Percentiles rank a stretch among this genome's conserved stretches.
phyloP scores from a whole-genome alignment of 2,113 vertebrate species.

The Brevimyrus niger region DNA sequence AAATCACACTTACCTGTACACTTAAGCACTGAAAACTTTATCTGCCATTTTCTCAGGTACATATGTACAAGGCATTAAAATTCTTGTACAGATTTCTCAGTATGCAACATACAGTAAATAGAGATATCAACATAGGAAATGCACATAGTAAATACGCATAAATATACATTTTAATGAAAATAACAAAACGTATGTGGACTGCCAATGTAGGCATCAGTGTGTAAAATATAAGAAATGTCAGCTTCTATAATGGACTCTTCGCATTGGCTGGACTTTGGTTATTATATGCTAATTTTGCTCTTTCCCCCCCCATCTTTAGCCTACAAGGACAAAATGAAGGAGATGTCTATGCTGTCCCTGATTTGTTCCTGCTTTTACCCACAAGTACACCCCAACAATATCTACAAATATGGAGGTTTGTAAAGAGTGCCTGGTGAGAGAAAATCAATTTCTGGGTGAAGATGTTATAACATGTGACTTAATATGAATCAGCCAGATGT shows the following conservation, averaged over 20 bases:
- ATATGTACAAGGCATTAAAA: not conserved
- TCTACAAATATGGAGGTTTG: constrained; percentile 78
- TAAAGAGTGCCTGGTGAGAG: constrained; percentile 6
- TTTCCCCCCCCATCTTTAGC: constrained; percentile 45
- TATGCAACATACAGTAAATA: not conserved
- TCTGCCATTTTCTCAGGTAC: not conserved
- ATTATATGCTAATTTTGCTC: not conserved
- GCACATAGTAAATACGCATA: not conserved
- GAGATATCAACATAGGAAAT: not conserved
- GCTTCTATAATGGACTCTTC: not conserved
- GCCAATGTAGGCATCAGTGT: not conserved
- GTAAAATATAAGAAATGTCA: not conserved
- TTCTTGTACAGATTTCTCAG: not conserved
- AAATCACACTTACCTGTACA: not conserved
- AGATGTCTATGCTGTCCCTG: constrained; percentile 77
- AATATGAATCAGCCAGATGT: not conserved
- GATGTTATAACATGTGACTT: not conserved
- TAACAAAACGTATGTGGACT: not conserved
- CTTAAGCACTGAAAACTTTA: not conserved
- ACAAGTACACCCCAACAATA: constrained; percentile 72
- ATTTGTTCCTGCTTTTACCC: constrained; percentile 85
- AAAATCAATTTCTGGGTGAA: not conserved
- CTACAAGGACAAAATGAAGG: constrained; percentile 92
- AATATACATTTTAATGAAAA: not conserved
- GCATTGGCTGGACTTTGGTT: not conserved